phyloP scores from a whole-genome alignment of 2,113 vertebrate species.

The Limanda limanda region DNA sequence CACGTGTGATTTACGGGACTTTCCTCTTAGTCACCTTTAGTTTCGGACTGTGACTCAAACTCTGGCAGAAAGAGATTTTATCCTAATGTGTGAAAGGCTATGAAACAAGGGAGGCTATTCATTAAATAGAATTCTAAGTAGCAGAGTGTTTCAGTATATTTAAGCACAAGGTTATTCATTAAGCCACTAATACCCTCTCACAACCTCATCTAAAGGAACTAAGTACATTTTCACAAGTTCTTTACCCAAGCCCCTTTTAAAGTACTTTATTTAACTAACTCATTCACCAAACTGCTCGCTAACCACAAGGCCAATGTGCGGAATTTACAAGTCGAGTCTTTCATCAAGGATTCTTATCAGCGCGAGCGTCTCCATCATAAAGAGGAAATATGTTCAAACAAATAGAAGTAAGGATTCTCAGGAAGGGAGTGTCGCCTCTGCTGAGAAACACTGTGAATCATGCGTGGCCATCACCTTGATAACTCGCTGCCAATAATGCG shows the following conservation, averaged over 20 bases:
- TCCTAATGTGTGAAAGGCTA: no score
- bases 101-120: no score
- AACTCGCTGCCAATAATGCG: no score
- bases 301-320: neutral
- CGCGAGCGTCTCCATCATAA: neutral
- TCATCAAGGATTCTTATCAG: neutral
- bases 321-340: neutral
- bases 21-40: no score
- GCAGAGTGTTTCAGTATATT: neutral
- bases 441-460: neutral
- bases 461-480: neutral
- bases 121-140: no score
- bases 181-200: neutral
- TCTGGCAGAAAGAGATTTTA: no score
- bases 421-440: slow-evolving; percentile 2
- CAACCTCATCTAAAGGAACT: neutral
- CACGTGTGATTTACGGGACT: no score
- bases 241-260: neutral
- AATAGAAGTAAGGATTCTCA: neutral
- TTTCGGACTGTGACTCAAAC: no score
- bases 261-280: neutral
- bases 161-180: neutral
- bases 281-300: neutral
- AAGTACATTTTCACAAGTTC: neutral
- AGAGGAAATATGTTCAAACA: neutral